These are phyloP conservation scores for Ataeniobius toweri DNA, from an alignment of 2,797 vertebrate species.

Conservation along the genomic window DNA sequence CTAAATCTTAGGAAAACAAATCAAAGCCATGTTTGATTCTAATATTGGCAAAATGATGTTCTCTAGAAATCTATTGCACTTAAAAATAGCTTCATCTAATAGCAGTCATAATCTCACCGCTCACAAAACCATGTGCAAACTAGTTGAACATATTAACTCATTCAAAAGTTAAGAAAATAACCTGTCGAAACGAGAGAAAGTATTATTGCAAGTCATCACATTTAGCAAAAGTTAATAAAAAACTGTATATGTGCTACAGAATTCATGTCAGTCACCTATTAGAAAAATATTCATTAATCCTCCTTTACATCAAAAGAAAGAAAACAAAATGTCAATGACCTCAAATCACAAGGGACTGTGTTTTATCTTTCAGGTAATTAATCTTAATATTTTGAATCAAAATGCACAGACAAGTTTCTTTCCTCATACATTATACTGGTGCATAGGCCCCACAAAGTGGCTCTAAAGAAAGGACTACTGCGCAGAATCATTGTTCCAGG, in stretches of 20 bases:
- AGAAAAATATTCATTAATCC: constrained; percentile 15
- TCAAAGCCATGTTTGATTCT: constrained; percentile 51
- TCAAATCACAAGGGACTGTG: constrained; percentile 32
- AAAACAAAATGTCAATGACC: constrained; percentile 18
- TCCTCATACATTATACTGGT: constrained; percentile 39
- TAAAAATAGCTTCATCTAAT: constrained; percentile 73
- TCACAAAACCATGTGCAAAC: constrained; percentile 64
- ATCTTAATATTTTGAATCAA: constrained; percentile 26
- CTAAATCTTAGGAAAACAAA: constrained; percentile 53
- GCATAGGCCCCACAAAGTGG: constrained; percentile 49
- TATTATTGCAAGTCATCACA: constrained; percentile 34
- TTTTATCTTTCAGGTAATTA: constrained; percentile 28
- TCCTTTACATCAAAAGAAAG: constrained; percentile 24
- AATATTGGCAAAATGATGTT: constrained; percentile 57
- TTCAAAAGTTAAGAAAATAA: constrained; percentile 41
- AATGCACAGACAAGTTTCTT: constrained; percentile 40
- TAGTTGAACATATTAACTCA: constrained; percentile 46
- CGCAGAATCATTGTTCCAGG: constrained; percentile 28
- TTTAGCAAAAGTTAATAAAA: constrained; percentile 43
- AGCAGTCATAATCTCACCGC: constrained; percentile 62
- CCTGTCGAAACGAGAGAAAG: constrained; percentile 41
- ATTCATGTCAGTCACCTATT: constrained; percentile 30
- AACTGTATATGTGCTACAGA: constrained; percentile 37
- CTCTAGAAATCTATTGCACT: constrained; percentile 78
- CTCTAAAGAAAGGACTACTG: constrained; percentile 35